phyloP scores from a whole-genome alignment of 1,140 invertebrate species.

The Eulimnadia texana region DNA sequence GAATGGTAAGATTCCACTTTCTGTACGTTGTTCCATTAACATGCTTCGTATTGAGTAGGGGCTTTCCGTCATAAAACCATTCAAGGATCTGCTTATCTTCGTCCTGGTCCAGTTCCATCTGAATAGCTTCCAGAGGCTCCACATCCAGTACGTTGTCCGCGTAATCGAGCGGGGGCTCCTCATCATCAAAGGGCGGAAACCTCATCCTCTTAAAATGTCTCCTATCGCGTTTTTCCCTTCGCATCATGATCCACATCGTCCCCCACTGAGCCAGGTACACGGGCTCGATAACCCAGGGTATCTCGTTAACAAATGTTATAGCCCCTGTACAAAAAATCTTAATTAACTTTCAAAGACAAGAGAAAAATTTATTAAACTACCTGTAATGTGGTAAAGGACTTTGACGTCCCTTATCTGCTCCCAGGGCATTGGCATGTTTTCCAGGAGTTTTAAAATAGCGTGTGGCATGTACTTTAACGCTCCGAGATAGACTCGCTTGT shows the following conservation, averaged over 20 bases:
- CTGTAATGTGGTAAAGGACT: slow-evolving; percentile 93
- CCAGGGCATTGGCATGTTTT: slow-evolving; percentile 99
- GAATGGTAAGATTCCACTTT: slow-evolving; percentile 85
- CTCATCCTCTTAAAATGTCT: slow-evolving; percentile 98
- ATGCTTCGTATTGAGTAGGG: slow-evolving; percentile 49
- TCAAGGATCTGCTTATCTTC: slow-evolving; percentile 72
- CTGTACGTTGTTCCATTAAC: slow-evolving; percentile 75
- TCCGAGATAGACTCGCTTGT: slow-evolving; percentile 94
- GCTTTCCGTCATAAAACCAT: slow-evolving; percentile 99
- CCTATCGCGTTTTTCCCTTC: slow-evolving; percentile 94
- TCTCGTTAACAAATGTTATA: slow-evolving; percentile 99
- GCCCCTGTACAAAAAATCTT: slow-evolving; percentile 41
- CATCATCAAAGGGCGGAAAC: slow-evolving; percentile 99
- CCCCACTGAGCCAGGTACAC: slow-evolving; percentile 99
- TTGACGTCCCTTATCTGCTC: slow-evolving; percentile 97
- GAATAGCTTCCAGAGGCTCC: slow-evolving; percentile 95
- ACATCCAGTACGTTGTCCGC: slow-evolving; percentile 98
- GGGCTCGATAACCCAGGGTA: slow-evolving; percentile 98
- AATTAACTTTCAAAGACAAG: neutral
- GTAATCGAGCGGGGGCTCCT: slow-evolving; percentile 98
- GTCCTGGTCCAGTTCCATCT: slow-evolving; percentile 93
- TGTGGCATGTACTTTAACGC: slow-evolving; percentile 99
- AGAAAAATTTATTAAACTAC: slow-evolving; percentile 28
- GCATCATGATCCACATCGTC: slow-evolving; percentile 99
- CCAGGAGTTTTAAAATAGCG: slow-evolving; percentile 93